A percentile compares a stretch with the other conserved stretches of the same genome.
phyloP scores from a whole-genome alignment of 2,797 vertebrate genomes.

The Stomatorhinus walkeri region DNA sequence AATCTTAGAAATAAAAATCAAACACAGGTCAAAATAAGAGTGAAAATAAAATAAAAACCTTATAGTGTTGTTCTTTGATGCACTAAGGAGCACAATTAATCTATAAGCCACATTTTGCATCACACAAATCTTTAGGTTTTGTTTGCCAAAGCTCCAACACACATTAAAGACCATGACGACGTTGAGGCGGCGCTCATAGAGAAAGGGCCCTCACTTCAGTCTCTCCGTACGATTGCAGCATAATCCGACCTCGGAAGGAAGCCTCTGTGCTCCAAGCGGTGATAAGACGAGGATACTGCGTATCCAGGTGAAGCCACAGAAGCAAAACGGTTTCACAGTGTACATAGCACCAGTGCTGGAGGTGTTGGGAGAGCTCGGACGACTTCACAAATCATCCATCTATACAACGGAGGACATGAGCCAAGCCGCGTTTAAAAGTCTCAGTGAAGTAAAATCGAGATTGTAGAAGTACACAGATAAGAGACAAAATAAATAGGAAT shows the following conservation, averaged over 20 bases:
- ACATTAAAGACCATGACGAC: not conserved
- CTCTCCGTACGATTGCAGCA: not conserved
- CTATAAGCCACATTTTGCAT: conserved; percentile 7
- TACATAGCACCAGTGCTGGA: conserved; percentile 95
- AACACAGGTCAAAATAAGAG: not conserved
- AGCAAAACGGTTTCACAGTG: conserved; percentile 65
- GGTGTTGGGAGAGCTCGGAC: conserved; percentile 47
- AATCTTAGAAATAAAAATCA: not conserved
- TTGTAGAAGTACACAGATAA: conserved; percentile 71
- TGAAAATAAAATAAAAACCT: not conserved
- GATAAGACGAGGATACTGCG: conserved; percentile 22
- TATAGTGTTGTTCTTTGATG: conserved; percentile 9
- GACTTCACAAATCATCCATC: not conserved
- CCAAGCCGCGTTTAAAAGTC: conserved; percentile 70
- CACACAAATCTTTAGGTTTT: not conserved
- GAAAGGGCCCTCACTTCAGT: not conserved
- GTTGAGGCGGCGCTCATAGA: too few relatives aligned
- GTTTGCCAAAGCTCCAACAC: not conserved
- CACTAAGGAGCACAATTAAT: not conserved
- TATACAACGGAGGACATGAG: conserved; percentile 44
- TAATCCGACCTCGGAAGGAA: not conserved
- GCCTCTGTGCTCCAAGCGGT: not conserved
- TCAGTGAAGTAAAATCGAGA: conserved; percentile 56
- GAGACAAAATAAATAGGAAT: conserved; percentile 95
- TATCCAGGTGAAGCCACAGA: conserved; percentile 56